Evolutionary conservation across 2,888 invertebrate species (phyloP), one percentile per base, ranked within the genome.

Genomic region (Strigamia transsilvanica): DNA sequence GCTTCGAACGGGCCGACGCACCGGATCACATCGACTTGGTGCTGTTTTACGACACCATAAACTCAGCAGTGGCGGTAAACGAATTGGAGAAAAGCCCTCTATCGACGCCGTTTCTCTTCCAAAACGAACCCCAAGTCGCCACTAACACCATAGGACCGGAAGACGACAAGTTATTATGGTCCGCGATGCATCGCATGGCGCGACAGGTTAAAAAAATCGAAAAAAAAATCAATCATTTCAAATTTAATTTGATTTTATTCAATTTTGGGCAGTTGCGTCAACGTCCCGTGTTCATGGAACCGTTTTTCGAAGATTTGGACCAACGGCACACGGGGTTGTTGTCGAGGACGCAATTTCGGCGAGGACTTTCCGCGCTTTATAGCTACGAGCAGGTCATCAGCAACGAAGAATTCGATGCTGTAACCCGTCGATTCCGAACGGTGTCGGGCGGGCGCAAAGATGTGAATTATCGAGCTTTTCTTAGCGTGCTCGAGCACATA

Each of bases 81-180:
- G 42, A 82, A n/a, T 78, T 82, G 78, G 82, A 82, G 21, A 82
- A 82, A 51, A 41, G 41, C 32, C 82, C 82, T 13, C 61, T 82
- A 13, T 32, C 82, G 4, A 82, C 82, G 2, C 82, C 82, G n/a
- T 82, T 78, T 77, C n/a, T 82, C 12, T 42, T 82, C 15, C 42
- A 82, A 42, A 27, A 21, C 27, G 56, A 82, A 21, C 82, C 82
- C 7, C 41, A 73, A 78, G 42, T 82, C 15, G 78, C 82, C 7
- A 41, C 78, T 18, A 34, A 78, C 21, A 78, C 21, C 23, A 18
- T 82, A 1, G 82, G 82, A 13, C 82, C 82, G 1, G 82, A 82
- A 32, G 46, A 78, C n/a, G 82, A 82, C 46, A 73, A 82, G 23
- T 12, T 73, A 13, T 23, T 82, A 2, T 82, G 82, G 82, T 21